Base-by-base conservation (phyloP, 2,113 vertebrate genomes). In the Eleginops maclovinus region DNA sequence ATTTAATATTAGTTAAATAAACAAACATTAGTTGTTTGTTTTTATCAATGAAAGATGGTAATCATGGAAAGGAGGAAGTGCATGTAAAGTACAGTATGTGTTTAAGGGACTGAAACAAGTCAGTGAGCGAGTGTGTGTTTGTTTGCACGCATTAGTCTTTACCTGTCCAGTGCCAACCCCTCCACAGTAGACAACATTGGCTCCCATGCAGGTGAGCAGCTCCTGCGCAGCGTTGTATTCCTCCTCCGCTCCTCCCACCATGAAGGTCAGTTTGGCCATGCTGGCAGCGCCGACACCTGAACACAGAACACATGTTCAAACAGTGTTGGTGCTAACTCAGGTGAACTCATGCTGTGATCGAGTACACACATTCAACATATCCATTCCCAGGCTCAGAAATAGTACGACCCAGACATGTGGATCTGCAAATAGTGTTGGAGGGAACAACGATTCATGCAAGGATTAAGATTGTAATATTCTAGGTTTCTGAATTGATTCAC, bases 241-340 rank as follows among this genome's bases (percentile, higher is more conserved):
- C 72, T 97, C 96, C 89, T 99, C 96, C 3, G 95, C 91, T 87
- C 98, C 97, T 61, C 97, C 98, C 19, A 99, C 97, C 97, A 99
- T 98, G 90, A 99, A 99, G 1, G 98, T 99, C 77, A 99, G 96
- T 81, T 97, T 99, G 89, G 96, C 97, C 92, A 97, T 84, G 82
- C 94, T 96, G 84, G 98, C 98, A 74, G 98, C 97, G 65, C 98
- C 97, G 72, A 98, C 97, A 93, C 98, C 98, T 99, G 55, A 73
- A 92, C 76, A 92, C 36, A 84, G 12, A 88, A 9, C 73, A 72
- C 14, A 79, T 40, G 55, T 59, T 58, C 16, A 72, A 5, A 72
- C 10, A 63, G 28, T 2, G 56, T 4, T 53, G 44, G 64, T n/a
- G 9, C 59, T n/a, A 74, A 47, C 59, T n/a, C 24, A 74, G 7